Base-by-base conservation (phyloP, 2,888 invertebrate species). In the Eucera pruinosa region DNA sequence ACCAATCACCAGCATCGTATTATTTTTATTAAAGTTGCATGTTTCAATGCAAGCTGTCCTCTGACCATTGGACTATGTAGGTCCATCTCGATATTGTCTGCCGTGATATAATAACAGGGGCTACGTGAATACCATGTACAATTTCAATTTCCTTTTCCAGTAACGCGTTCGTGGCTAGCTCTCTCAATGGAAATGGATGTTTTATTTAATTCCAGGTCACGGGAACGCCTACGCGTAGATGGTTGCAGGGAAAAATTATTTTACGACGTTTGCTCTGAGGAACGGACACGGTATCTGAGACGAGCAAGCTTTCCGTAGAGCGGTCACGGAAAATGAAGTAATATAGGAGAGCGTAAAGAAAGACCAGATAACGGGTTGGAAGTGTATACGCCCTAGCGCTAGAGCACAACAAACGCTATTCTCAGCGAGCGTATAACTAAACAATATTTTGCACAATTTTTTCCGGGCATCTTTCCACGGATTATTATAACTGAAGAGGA, bases 11-110 rank as follows among this genome's bases (percentile, higher is more conserved):
- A 18, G 25, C 43, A 15, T 11, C 25, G 47, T 41, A n/a, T 43
- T 23, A 23, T 43, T 77, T 77, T 78, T 65, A 77, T 78, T 69
- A 70, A 78, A 60, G 18, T 77, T 45, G 64, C 58, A 68, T 65
- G 78, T 23, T 55, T 9, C 60, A 30, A 23, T 54, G 52, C 20
- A 33, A n/a, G 23, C 23, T 33, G 15, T 69, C 36, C n/a, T 43
- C 23, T 18, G 43, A 18, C 33, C 23, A 7, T 39, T 9, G 11
- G 6, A 36, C 30, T n/a, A 39, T 2, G 30, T 41, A 20, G 20
- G 4, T 9, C 45, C 7, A 20, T 27, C 39, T 13, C 48, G 43
- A 70, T 50, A 50, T 43, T 74, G 36, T 64, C 33, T n/a, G n/a
- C 30, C 7, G 9, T 18, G 47, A 33, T 54, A 47, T 39, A 33